These are phyloP conservation scores for Dolichotis patagonum DNA, from an alignment of 2,113 vertebrate species.

Conservation along the genomic window DNA sequence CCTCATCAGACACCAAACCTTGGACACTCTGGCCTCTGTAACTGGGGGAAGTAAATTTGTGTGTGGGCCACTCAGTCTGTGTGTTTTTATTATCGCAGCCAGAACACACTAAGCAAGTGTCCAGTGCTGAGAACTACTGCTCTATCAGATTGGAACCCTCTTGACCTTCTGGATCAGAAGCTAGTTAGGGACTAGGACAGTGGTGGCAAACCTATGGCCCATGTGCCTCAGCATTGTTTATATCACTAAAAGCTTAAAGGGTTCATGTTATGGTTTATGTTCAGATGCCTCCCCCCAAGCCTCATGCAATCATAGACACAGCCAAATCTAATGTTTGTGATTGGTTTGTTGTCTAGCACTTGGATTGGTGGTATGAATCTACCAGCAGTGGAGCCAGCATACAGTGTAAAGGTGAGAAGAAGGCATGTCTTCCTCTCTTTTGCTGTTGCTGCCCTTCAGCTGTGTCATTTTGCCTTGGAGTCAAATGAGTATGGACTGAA, in stretches of 20 bases:
- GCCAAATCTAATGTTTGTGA: too few species aligned
- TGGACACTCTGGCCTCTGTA: background rate
- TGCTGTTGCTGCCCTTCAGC: too few species aligned
- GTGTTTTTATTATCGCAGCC: background rate
- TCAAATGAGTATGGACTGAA: too few species aligned
- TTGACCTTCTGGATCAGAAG: background rate
- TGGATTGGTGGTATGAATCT: too few species aligned
- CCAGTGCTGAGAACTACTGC: background rate
- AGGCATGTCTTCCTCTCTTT: too few species aligned
- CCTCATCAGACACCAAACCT: background rate
- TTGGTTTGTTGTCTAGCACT: too few species aligned
- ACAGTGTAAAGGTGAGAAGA: too few species aligned
- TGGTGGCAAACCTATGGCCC: background rate
- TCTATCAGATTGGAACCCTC: background rate
- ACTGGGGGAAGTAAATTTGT: background rate
- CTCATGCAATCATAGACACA: too few species aligned
- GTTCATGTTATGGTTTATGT: background rate
- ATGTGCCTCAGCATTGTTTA: background rate
- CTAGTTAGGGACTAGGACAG: background rate
- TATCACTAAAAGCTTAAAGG: background rate
- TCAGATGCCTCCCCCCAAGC: too few species aligned
- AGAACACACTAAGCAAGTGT: background rate
- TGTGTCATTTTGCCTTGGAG: too few species aligned
- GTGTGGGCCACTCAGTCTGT: background rate
- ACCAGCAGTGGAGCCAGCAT: too few species aligned